Percentiles rank a stretch among this genome's conserved stretches.
phyloP scores from a whole-genome alignment of 1,140 invertebrate species.

The Magallana gigas region DNA sequence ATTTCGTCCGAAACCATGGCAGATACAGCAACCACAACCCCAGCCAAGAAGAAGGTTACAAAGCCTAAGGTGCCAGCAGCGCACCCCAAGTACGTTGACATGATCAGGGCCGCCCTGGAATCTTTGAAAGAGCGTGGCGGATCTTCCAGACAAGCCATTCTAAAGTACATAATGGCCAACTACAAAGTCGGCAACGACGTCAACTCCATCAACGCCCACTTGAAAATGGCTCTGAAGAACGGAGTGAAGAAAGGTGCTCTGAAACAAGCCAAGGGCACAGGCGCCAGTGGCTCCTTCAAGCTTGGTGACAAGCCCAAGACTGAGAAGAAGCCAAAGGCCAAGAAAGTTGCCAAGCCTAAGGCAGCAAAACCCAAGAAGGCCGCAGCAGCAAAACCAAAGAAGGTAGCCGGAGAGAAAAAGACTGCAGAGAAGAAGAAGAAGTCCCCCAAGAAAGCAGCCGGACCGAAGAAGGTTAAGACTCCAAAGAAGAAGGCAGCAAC shows the following conservation, averaged over 20 bases:
- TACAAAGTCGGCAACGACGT: constrained; percentile 74
- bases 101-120: no score
- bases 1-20: constrained; percentile 2
- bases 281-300: constrained; percentile 75
- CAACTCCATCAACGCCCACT: constrained; percentile 70
- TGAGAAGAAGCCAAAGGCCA: constrained; percentile 57
- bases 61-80: constrained; percentile 68
- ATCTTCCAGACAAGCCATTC: constrained; percentile 73
- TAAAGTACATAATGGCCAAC: constrained; percentile 76
- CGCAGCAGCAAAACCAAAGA: constrained; percentile 32
- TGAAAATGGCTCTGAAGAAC: constrained; percentile 70
- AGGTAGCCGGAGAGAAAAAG: constrained; percentile 12
- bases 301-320: constrained; percentile 60
- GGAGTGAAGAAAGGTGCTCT: constrained; percentile 70
- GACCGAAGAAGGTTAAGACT: constrained; percentile 45
- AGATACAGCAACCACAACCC: constrained; percentile 31
- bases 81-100: constrained; percentile 67
- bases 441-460: neutral
- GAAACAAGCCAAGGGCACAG: constrained; percentile 74
- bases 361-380: constrained; percentile 36
- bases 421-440: constrained; percentile 22
- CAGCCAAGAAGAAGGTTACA: constrained; percentile 67
- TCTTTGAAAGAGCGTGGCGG: constrained; percentile 63
- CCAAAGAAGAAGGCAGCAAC: constrained; percentile 52
- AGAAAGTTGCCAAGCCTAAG: constrained; percentile 56